Percentiles rank a stretch among this genome's conserved stretches.
Evolutionary conservation across 2,113 vertebrate genomes (phyloP).

Genomic region (Cyanocitta stelleri): DNA sequence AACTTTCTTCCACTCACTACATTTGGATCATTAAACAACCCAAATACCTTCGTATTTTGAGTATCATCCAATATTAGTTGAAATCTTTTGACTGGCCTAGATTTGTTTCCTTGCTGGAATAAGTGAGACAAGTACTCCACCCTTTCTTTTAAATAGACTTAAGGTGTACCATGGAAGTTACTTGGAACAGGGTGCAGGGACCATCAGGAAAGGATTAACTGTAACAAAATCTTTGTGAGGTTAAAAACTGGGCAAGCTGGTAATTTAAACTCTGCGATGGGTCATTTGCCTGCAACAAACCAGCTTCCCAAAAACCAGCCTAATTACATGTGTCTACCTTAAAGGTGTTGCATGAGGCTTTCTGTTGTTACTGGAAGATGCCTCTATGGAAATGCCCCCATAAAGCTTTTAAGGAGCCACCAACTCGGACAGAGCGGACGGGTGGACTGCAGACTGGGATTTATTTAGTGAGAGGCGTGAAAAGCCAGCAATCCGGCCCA

Average conservation of each 20-base stretch:
- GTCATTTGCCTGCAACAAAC: background rate
- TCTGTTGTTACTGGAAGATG: constrained; percentile 21
- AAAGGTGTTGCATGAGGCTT: background rate
- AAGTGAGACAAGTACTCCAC: background rate
- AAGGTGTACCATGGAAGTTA: background rate
- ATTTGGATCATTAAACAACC: background rate
- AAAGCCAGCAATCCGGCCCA: constrained; percentile 62
- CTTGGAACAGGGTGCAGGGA: constrained; percentile 9
- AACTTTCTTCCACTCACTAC: background rate
- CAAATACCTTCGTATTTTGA: background rate
- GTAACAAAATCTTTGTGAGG: constrained; percentile 26
- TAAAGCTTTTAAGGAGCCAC: constrained; percentile 44
- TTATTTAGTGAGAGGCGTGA: constrained; percentile 78
- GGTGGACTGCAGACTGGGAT: constrained; percentile 62
- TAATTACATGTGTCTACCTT: background rate
- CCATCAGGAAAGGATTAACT: constrained; percentile 28
- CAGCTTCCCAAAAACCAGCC: background rate
- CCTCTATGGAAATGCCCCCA: background rate
- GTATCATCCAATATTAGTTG: background rate
- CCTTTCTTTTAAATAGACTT: constrained; percentile 48
- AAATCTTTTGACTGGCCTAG: background rate
- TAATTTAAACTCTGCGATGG: background rate
- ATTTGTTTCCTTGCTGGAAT: constrained; percentile 5
- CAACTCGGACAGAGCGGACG: background rate
- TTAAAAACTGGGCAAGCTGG: constrained; percentile 14